Evolutionary conservation across 2,113 vertebrate genomes (phyloP).

Genomic region (Rhabdomys dilectus): DNA sequence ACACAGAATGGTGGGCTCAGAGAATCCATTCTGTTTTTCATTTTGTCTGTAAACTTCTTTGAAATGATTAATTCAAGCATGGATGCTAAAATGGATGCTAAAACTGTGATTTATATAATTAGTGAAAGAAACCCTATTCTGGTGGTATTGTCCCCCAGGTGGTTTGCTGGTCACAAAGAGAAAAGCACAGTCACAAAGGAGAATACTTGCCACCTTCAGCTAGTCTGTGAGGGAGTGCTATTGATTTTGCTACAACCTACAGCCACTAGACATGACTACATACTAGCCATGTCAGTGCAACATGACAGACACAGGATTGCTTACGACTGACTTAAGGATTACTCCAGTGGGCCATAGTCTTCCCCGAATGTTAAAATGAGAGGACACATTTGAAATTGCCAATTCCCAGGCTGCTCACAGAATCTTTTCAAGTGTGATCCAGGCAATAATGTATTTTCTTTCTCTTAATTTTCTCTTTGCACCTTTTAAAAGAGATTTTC

Average conservation of each 20-base stretch:
- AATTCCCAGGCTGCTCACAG: neutral
- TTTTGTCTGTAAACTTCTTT: neutral
- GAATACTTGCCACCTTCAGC: neutral
- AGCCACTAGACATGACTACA: neutral
- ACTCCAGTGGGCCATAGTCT: neutral
- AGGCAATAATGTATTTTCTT: neutral
- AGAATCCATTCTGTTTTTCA: neutral
- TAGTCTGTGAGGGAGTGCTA: neutral
- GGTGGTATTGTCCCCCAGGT: neutral
- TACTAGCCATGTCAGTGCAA: neutral
- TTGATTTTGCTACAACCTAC: neutral
- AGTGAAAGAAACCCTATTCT: neutral
- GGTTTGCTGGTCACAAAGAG: neutral
- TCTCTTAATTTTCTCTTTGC: neutral
- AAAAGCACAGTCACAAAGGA: neutral
- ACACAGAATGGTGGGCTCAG: neutral
- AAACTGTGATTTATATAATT: neutral
- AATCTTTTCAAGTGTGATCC: neutral
- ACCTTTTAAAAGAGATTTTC: neutral
- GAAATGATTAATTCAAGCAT: neutral
- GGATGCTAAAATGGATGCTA: neutral
- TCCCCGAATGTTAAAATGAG: neutral
- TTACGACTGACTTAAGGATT: neutral
- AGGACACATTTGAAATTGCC: neutral
- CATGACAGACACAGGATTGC: neutral